Conservation (phyloP, 2,888 invertebrate species). For the Furcula furcula region DNA sequence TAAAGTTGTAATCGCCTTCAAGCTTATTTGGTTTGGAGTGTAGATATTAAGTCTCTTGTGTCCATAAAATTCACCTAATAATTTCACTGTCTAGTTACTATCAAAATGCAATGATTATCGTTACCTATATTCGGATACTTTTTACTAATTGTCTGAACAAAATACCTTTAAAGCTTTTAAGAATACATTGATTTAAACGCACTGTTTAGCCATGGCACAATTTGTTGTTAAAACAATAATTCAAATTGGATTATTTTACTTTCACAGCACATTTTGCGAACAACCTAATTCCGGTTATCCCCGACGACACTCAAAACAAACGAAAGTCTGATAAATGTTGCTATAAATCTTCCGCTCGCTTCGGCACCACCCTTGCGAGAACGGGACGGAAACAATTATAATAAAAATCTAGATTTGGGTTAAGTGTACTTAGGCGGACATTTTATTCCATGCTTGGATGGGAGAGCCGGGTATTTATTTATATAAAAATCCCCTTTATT, state of each 20-base stretch:
- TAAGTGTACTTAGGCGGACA: slow-evolving; percentile 35
- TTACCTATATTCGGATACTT: too few species aligned
- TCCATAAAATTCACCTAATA: too few species aligned
- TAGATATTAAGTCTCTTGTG: too few species aligned
- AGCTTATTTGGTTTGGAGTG: too few species aligned
- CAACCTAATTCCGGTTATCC: slow-evolving; percentile 69
- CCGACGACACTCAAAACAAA: slow-evolving; percentile 71
- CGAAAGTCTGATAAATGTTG: slow-evolving; percentile 73
- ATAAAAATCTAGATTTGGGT: slow-evolving; percentile 52
- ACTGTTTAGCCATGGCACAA: slow-evolving; percentile 4
- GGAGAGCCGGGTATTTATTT: slow-evolving; percentile 19
- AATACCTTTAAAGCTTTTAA: too few species aligned
- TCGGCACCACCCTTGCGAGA: slow-evolving; percentile 47
- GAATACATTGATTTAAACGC: too few species aligned
- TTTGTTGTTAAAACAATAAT: slow-evolving; percentile 45
- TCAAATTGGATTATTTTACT: slow-evolving; percentile 67
- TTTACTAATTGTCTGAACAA: too few species aligned
- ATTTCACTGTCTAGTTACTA: too few species aligned
- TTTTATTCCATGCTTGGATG: slow-evolving; percentile 21
- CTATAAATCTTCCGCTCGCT: slow-evolving; percentile 62
- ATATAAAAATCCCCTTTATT: slow-evolving; percentile 21
- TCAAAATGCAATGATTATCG: too few species aligned
- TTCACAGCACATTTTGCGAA: slow-evolving; percentile 56
- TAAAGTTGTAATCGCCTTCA: too few species aligned
- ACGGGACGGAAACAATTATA: slow-evolving; percentile 45